phyloP scores from a whole-genome alignment of 2,888 invertebrate genomes.

The Coelogynopora nodosa region DNA sequence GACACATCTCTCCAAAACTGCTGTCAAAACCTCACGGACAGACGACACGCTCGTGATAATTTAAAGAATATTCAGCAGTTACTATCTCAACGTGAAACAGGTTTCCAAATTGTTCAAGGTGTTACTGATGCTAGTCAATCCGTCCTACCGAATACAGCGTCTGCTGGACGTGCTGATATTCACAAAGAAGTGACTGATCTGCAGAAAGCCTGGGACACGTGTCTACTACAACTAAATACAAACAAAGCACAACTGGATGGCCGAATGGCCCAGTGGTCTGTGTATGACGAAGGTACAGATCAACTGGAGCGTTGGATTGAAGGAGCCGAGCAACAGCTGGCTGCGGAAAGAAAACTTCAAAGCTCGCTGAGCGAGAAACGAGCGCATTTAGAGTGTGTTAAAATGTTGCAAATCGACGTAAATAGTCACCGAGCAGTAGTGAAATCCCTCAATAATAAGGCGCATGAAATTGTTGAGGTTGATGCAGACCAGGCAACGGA shows the following conservation, averaged over 20 bases:
- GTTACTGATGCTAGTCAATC: conserved; percentile 12
- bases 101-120: conserved; percentile 11
- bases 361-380: background rate
- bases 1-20: conserved; percentile 22
- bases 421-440: background rate
- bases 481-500: background rate
- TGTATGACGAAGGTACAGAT: conserved; percentile 69
- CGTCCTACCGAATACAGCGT: conserved; percentile 69
- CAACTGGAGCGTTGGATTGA: conserved; percentile 27
- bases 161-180: conserved; percentile 72
- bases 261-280: conserved; percentile 76
- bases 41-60: background rate
- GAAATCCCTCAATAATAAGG: background rate
- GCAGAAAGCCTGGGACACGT: conserved; percentile 69
- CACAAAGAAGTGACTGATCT: conserved; percentile 72
- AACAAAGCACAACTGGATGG: conserved; percentile 73
- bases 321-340: background rate
- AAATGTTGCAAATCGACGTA: background rate
- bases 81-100: conserved; percentile 16
- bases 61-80: background rate
- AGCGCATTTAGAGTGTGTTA: background rate
- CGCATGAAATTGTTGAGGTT: background rate
- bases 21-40: background rate
- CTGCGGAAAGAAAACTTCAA: background rate
- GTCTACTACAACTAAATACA: conserved; percentile 67